Evolutionary conservation across 2,888 invertebrate genomes (phyloP).

Genomic region (Pristionchus arcanus): DNA sequence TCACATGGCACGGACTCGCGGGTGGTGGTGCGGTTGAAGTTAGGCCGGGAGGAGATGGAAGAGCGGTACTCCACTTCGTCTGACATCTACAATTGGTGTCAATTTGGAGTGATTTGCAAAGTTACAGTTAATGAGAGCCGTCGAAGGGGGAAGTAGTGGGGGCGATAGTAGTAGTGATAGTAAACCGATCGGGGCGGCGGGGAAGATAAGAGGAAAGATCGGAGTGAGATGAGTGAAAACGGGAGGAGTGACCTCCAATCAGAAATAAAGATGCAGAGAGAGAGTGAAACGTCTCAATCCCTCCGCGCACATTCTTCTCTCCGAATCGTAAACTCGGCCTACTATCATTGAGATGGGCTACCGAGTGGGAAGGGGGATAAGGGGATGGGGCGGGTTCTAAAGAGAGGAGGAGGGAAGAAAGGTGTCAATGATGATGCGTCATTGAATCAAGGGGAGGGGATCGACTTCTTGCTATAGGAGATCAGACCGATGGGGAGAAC

Average conservation of each 20-base stretch:
- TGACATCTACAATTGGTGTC: slow-evolving; percentile 51
- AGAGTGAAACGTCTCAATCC: slow-evolving; percentile 43
- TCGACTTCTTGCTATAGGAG: background rate
- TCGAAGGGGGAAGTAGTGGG: background rate
- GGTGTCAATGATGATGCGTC: slow-evolving; percentile 28
- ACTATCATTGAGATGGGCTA: slow-evolving; percentile 43
- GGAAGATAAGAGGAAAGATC: background rate
- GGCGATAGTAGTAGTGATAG: background rate
- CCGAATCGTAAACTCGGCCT: slow-evolving; percentile 47
- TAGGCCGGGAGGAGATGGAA: slow-evolving; percentile 71
- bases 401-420: background rate
- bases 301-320: background rate
- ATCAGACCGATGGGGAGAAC: background rate
- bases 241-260: slow-evolving; percentile 50
- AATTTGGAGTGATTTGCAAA: background rate
- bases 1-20: slow-evolving; percentile 28
- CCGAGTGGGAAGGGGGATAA: background rate
- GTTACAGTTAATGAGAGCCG: background rate
- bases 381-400: background rate
- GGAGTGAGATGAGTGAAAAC: slow-evolving; percentile 47
- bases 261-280: slow-evolving; percentile 34
- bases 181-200: background rate
- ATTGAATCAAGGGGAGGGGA: background rate
- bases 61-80: slow-evolving; percentile 68
- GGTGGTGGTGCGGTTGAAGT: slow-evolving; percentile 66